Evolutionary conservation across 64 coral and sea anemone genomes (phyloP).

Genomic region (Pocillopora damicornis): DNA sequence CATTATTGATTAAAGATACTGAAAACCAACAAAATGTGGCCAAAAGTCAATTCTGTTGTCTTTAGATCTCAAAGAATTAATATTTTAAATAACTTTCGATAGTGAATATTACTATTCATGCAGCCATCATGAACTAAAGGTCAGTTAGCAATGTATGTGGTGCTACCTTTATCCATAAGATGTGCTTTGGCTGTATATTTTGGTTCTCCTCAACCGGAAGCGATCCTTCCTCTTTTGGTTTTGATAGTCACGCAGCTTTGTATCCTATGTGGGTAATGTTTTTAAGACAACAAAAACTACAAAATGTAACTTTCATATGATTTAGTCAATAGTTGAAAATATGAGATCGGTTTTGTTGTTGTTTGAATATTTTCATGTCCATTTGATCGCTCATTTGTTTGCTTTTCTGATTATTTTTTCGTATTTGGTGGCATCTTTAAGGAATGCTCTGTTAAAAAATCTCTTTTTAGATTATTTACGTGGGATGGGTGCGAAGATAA

Average conservation of each 20-base stretch:
- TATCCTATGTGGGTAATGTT: too few species aligned
- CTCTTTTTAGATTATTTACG: too few species aligned
- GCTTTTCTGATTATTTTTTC: too few species aligned
- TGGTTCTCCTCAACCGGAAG: background rate
- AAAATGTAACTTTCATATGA: too few species aligned
- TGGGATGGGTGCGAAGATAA: too few species aligned
- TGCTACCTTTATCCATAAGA: background rate
- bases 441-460: too few species aligned
- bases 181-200: background rate
- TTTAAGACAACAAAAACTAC: too few species aligned
- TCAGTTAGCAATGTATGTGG: background rate
- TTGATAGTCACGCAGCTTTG: background rate
- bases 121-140: background rate
- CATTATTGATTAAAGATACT: background rate
- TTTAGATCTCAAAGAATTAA: background rate
- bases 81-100: background rate
- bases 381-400: too few species aligned
- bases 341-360: too few species aligned
- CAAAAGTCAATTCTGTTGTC: background rate
- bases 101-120: background rate
- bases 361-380: too few species aligned
- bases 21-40: background rate
- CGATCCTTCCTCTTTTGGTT: background rate
- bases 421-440: too few species aligned
- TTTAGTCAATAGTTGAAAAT: too few species aligned